Base-by-base conservation (phyloP, 2,113 vertebrate species). In the Cebidichthys violaceus region DNA sequence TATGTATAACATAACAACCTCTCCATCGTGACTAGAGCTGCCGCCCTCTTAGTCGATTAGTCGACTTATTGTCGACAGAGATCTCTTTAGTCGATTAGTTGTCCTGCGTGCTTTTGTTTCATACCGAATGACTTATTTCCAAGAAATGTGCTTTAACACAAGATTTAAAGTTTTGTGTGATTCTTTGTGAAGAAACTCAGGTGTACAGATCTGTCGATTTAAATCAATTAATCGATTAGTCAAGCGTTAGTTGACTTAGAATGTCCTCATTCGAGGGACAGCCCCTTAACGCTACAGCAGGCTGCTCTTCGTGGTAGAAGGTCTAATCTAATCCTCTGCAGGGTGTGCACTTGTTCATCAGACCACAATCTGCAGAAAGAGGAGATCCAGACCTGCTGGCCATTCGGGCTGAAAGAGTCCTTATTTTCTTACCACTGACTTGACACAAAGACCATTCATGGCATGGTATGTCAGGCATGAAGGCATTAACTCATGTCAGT, bases 391-490 rank as follows among this genome's bases (percentile, higher is more conserved):
- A 57, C 20, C 68, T 15, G 50, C 1, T 10, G 72, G 55, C 41
- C 22, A 9, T 64, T 65, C 72, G 31, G 27, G 31, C 76, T 55
- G 71, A 70, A 60, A 81, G 22, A 64, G 7, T 2, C 27, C 45
- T 74, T 50, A 52, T 41, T 77, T 57, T 39, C 76, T 81, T 39
- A 45, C 52, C 71, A 4, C 35, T 9, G 54, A 84, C 86, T 17
- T 41, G 77, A 87, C 75, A 35, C 77, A 29, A 76, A 55, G 65
- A n/a, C 74, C 73, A 67, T 90, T 80, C 89, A 87, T 81, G 82
- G 82, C 50, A 11, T 57, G 76, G 86, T 68, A 85, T 52, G 73
- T 22, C 3, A 8, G 8, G 68, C 79, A 77, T 71, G 75, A 45
- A 17, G 20, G 60, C 62, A 14, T 27, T 78, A 69, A 75, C 24